Evolutionary conservation across 37 sponge, comb jelly and placozoan genomes (phyloP).

Genomic region (Ianthella basta): DNA sequence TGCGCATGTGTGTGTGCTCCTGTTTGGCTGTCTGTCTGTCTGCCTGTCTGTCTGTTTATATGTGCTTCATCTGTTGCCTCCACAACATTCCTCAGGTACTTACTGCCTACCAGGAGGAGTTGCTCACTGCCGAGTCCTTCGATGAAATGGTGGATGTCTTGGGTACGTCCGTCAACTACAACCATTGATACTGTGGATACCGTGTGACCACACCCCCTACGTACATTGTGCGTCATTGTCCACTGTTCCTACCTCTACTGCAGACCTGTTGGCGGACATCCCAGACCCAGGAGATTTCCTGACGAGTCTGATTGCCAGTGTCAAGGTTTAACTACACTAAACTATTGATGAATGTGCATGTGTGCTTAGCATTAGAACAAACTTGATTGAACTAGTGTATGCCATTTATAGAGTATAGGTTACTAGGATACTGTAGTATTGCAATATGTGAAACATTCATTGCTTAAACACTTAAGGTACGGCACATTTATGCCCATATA

Average conservation of each 20-base stretch:
- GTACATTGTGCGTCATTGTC: background rate
- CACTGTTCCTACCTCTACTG: background rate
- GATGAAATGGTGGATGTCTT: conserved; percentile 75
- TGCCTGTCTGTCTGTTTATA: background rate
- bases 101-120: conserved; percentile 72
- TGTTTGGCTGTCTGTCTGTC: no score
- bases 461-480: no score
- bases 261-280: conserved; percentile 35
- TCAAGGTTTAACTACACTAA: no score
- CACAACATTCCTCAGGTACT: conserved; percentile 49
- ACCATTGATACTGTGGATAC: background rate
- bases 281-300: conserved; percentile 38
- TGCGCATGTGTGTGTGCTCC: no score
- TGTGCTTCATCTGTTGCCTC: no score
- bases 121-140: conserved; percentile 77
- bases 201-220: background rate
- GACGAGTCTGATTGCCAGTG: conserved; percentile 12
- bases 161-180: conserved; percentile 39
- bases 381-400: no score
- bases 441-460: no score
- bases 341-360: no score
- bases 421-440: no score
- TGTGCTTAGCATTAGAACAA: no score
- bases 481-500: no score
- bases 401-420: no score